phyloP scores from a whole-genome alignment of 92 coral and sea anemone species.

The Paragorgia papillata region DNA sequence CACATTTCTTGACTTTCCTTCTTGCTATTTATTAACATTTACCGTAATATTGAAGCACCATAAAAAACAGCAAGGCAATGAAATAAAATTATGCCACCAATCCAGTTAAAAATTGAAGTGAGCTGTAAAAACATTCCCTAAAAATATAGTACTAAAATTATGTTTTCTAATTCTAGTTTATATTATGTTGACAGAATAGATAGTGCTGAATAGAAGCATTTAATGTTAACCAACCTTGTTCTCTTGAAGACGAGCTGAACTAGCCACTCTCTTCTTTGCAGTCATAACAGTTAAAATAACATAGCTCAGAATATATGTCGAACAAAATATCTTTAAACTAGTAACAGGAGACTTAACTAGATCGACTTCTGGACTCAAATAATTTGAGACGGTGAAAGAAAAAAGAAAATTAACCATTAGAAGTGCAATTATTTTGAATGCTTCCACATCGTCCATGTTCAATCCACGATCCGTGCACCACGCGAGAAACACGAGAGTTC shows the following conservation, averaged over 20 bases:
- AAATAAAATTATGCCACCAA: constrained; percentile 43
- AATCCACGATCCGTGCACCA: constrained; percentile 34
- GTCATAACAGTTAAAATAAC: constrained; percentile 5
- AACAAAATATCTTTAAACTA: constrained; percentile 29
- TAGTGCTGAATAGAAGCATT: no score
- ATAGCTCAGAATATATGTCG: constrained; percentile 15
- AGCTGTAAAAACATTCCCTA: constrained; percentile 13
- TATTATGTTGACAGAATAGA: no score
- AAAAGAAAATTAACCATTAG: constrained; percentile 16
- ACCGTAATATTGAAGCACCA: constrained; percentile 87
- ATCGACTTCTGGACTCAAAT: neutral
- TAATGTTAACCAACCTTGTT: neutral
- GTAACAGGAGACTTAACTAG: constrained; percentile 23
- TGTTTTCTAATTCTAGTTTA: neutral
- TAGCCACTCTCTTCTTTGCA: neutral
- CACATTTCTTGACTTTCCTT: no score
- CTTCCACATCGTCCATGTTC: constrained; percentile 29
- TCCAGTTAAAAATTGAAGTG: constrained; percentile 26
- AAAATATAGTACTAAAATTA: neutral
- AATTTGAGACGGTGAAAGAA: constrained; percentile 27
- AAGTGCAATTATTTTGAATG: constrained; percentile 12
- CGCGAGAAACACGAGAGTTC: no score
- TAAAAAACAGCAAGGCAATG: constrained; percentile 76
- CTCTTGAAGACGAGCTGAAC: neutral
- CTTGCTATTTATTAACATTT: no score